Evolutionary conservation across 1,140 invertebrate genomes (phyloP), one percentile per base, ranked within the genome.

Genomic region (Cherax destructor): DNA sequence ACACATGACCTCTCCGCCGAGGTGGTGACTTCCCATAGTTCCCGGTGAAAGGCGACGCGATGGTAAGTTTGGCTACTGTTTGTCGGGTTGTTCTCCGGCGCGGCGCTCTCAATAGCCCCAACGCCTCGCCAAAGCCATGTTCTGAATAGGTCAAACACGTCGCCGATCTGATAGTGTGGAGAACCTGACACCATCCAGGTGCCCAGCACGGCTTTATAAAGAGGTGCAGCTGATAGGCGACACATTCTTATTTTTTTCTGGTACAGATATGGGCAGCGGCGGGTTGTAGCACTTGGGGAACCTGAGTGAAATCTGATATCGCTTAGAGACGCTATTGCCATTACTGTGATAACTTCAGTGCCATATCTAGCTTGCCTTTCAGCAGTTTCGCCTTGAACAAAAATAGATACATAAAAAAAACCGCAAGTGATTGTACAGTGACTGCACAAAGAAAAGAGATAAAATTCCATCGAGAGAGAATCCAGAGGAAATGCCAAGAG

Each of bases 111-210:
- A 80, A 80, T 80, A 47, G 49, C 49, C 50, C 52, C 21, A 56
- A 80, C 78, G 49, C 41, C 47, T 65, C 61, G 61, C 61, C 18
- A 65, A 18, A 16, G 61, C 16, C 4, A 65, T 21, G 49, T 56
- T 52, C 78, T 50, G 78, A 52, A 50, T 24, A 52, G 78, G 52
- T 18, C 80, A 83, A 83, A 83, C 80, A 83, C 80, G 52, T 83
- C 59, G 7, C 9, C 56, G 80, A 83, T 83, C 80, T 83, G 80
- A 83, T 83, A 83, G 80, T 41, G 52, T 16, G 52, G 16, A 56
- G 80, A 83, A 83, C 80, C 30, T 41, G 80, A 83, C 80, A 56
- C 80, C 52, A 11, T 11, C 80, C 80, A 83, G 80, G 80, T 83
- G 80, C 52, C 80, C 69, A 11, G 52, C 52, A 16, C 6, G 30